These are phyloP conservation scores for Tenthredo amoena DNA, from an alignment of 2,888 invertebrate genomes.

Conservation along the genomic window DNA sequence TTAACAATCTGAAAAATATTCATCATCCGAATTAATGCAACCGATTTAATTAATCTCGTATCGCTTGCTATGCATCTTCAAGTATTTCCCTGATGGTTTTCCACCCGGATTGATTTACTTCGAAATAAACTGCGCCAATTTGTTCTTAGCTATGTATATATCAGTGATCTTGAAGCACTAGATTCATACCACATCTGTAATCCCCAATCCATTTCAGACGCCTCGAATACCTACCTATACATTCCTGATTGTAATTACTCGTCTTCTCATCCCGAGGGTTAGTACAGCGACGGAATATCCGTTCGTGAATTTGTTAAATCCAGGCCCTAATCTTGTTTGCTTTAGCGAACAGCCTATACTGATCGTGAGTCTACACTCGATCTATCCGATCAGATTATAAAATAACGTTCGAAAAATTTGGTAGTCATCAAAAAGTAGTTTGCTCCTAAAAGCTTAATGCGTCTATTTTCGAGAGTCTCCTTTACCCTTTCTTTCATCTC, in stretches of 20 bases:
- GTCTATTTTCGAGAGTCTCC: not conserved
- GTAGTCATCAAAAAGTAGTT: not conserved
- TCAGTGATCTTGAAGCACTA: not conserved
- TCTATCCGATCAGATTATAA: not conserved
- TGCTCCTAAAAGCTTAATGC: not conserved
- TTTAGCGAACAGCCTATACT: not conserved
- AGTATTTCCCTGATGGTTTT: not conserved
- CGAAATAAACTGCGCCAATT: not conserved
- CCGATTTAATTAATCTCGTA: not conserved
- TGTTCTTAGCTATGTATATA: not conserved
- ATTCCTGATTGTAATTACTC: slow-evolving; percentile 8
- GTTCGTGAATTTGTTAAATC: slow-evolving; percentile 3
- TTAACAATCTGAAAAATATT: not conserved
- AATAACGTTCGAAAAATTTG: not conserved
- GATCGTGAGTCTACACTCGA: not conserved
- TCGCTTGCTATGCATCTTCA: not conserved
- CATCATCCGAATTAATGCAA: not conserved
- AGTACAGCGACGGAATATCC: not conserved
- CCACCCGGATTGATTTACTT: not conserved
- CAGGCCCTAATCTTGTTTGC: not conserved
- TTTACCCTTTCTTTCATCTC: not conserved
- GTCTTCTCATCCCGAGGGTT: not conserved
- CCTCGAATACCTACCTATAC: not conserved
- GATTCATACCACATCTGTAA: not conserved
- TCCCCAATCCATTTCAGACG: not conserved